Evolutionary conservation across 2,888 invertebrate species (phyloP), one percentile per base, ranked within the genome.

Genomic region (Octonoba sinensis): DNA sequence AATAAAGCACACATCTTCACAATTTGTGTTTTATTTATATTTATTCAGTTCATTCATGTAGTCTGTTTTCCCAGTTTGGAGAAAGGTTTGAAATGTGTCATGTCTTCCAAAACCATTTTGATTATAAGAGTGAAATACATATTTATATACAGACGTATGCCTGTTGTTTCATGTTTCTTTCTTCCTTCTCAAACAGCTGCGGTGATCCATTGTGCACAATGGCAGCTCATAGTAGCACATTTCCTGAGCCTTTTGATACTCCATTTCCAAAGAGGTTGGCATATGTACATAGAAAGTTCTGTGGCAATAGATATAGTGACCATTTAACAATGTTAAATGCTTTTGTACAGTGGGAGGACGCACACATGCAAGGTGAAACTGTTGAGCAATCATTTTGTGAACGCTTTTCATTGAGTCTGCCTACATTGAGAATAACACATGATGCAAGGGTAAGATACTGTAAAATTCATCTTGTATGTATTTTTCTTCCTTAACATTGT

Each of bases 251-350:
- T 4, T 99, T 97, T 88, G 91, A 93, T 3, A 91, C 87, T 0
- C 88, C 88, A 0, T 86, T 87, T 85, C 88, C 90, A 69, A 91
- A 94, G 8, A 91, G 96, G 18, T 90, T 99, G 82, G 93, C 93
- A 12, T 92, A 92, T 86, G 94, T 95, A 85, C 98, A 99, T 88
- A 92, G 94, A 79, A 93, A 93, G 44, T 91, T 99, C 84, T 93
- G 95, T 3, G 98, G 97, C 0, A 93, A 92, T 72, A 91, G 96
- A 64, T 94, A 92, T 87, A 97, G 97, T 4, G 99, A 99, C 89
- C 99, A 99, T 87, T 93, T 98, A 18, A 97, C 98, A 4, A 93
- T 97, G 93, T 90, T 99, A 27, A 95, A 95, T 86, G 97, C 95
- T 12, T 96, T 95, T 87, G 95, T 97, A 90, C 88, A 89, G 56